phyloP scores from a whole-genome alignment of 2,797 vertebrate genomes.

The Argentina silus region DNA sequence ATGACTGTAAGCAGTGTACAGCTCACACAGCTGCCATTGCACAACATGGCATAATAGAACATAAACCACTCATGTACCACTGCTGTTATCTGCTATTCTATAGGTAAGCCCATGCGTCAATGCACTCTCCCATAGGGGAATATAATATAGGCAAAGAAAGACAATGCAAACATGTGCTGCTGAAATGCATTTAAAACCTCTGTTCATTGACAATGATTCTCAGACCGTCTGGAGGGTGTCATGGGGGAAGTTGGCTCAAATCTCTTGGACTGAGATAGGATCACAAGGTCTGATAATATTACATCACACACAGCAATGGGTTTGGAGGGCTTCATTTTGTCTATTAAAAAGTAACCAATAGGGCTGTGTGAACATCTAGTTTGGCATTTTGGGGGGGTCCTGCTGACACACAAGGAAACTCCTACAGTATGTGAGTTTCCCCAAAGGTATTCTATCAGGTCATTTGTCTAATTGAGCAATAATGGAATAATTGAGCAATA shows the following conservation, averaged over 20 bases:
- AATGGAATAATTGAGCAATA: too few species aligned
- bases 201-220: neutral
- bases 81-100: neutral
- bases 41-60: neutral
- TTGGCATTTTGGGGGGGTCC: neutral
- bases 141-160: neutral
- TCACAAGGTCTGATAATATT: neutral
- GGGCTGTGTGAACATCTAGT: neutral
- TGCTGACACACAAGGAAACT: too few species aligned
- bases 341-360: neutral
- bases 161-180: neutral
- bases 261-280: neutral
- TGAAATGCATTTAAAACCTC: neutral
- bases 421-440: too few species aligned
- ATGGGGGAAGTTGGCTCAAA: neutral
- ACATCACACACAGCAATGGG: too few species aligned
- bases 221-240: neutral
- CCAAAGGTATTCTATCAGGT: too few species aligned
- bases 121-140: neutral
- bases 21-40: constrained; percentile 4
- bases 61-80: neutral
- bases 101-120: neutral
- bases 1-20: neutral
- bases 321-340: neutral
- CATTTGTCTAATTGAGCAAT: too few species aligned